phyloP scores from a whole-genome alignment of 2,888 invertebrate species.

The Dynastes tityus region DNA sequence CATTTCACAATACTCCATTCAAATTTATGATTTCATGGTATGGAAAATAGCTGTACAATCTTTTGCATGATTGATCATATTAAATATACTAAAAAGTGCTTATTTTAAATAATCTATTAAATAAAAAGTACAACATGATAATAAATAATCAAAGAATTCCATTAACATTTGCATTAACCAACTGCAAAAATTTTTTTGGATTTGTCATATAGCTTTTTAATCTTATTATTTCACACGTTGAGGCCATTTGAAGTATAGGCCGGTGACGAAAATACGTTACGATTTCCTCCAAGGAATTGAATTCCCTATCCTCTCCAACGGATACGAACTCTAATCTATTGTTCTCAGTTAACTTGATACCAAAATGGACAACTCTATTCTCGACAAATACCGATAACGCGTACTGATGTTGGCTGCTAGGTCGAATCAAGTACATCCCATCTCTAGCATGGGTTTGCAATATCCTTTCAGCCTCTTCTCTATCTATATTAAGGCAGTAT shows the following conservation, averaged over 20 bases:
- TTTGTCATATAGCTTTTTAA: background rate
- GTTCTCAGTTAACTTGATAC: background rate
- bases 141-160: no score
- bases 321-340: constrained; percentile 12
- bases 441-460: background rate
- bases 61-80: no score
- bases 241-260: background rate
- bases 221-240: background rate
- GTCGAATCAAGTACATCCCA: constrained; percentile 17
- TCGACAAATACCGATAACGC: constrained; percentile 1
- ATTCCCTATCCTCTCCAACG: background rate
- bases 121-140: no score
- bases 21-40: no score
- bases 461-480: background rate
- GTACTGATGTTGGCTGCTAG: constrained; percentile 4
- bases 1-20: no score
- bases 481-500: background rate
- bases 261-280: background rate
- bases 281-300: constrained; percentile 9
- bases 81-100: no score
- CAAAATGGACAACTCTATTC: constrained; percentile 8
- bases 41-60: no score
- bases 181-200: no score
- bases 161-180: no score
- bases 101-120: no score